phyloP scores from a whole-genome alignment of 2,113 vertebrate genomes.

The Pterocles burchelli region DNA sequence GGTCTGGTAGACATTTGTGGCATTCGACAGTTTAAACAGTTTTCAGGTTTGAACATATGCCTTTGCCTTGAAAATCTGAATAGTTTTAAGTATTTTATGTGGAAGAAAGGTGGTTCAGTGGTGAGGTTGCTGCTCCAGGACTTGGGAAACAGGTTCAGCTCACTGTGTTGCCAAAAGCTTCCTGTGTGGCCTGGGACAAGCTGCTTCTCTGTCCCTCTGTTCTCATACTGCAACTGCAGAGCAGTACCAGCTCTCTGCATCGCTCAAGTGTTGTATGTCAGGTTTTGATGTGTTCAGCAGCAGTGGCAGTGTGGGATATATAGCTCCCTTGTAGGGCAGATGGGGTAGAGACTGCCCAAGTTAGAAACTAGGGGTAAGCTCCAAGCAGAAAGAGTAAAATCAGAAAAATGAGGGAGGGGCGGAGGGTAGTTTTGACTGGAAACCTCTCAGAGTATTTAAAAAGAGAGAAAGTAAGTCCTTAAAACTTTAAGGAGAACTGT shows the following conservation, averaged over 20 bases:
- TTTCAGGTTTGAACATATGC: constrained; percentile 69
- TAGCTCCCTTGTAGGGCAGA: background rate
- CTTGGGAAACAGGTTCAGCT: constrained; percentile 62
- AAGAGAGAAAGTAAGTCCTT: background rate
- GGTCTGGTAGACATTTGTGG: constrained; percentile 57
- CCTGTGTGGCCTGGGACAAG: constrained; percentile 59
- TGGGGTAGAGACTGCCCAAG: background rate
- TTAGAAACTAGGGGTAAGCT: background rate
- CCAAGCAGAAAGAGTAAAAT: background rate
- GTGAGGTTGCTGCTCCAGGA: constrained; percentile 21
- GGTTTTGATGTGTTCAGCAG: background rate
- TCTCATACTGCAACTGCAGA: background rate
- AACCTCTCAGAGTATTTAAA: background rate
- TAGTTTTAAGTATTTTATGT: constrained; percentile 58
- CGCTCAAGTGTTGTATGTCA: background rate
- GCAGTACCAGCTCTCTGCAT: background rate
- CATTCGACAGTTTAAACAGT: constrained; percentile 58
- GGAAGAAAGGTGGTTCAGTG: constrained; percentile 50
- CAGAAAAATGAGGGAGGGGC: background rate
- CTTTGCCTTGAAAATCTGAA: constrained; percentile 63
- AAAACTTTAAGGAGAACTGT: background rate
- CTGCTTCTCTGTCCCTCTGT: background rate
- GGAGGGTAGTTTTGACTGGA: background rate
- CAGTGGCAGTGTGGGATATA: accelerated
- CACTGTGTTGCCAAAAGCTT: constrained; percentile 43